These are phyloP conservation scores for Pammene aurita DNA, from an alignment of 2,888 invertebrate genomes.

Conservation along the genomic window DNA sequence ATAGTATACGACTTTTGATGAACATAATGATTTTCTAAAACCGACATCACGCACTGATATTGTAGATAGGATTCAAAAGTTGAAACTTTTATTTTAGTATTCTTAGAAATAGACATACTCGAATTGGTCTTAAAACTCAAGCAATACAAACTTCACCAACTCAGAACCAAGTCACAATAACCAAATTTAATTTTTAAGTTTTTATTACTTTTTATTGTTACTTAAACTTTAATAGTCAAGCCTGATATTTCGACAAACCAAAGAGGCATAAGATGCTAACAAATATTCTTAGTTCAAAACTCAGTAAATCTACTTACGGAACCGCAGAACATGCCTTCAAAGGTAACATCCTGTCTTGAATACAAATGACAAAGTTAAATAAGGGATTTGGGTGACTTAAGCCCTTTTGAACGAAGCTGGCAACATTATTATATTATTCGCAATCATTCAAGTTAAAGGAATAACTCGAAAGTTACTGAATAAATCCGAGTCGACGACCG, in stretches of 20 bases:
- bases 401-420: neutral
- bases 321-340: slow-evolving; percentile 20
- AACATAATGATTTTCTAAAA: too few relatives aligned
- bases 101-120: too few relatives aligned
- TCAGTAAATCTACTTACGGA: slow-evolving; percentile 1
- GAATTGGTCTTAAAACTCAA: too few relatives aligned
- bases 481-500: slow-evolving; percentile 14
- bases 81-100: too few relatives aligned
- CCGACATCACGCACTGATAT: too few relatives aligned
- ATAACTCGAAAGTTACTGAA: slow-evolving; percentile 26
- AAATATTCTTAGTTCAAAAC: neutral
- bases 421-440: slow-evolving; percentile 18
- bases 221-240: neutral
- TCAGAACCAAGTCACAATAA: too few relatives aligned
- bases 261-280: neutral
- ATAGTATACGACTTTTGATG: too few relatives aligned
- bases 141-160: too few relatives aligned
- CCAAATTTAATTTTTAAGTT: too few relatives aligned
- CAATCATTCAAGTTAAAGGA: slow-evolving; percentile 31
- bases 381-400: neutral
- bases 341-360: neutral
- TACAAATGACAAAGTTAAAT: neutral
- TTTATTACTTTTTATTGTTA: too few relatives aligned
- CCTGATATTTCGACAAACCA: neutral
- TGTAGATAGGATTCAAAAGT: too few relatives aligned